These are phyloP conservation scores for Parapristionchus giblindavisi DNA, from an alignment of 2,888 invertebrate genomes.

Conservation along the genomic window DNA sequence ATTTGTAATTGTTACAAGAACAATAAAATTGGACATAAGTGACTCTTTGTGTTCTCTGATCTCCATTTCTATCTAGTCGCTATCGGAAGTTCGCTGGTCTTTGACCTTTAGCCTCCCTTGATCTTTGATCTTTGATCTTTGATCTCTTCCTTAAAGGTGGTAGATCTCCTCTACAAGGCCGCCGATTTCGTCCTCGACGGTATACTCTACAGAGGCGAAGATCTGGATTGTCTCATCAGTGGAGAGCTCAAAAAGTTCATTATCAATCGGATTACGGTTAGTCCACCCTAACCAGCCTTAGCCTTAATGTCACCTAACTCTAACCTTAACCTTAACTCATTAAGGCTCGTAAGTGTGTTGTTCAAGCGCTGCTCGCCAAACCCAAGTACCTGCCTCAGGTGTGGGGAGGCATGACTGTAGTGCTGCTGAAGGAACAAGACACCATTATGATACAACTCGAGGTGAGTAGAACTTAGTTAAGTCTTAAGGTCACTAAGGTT, in stretches of 20 bases:
- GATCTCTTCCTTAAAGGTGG: not conserved
- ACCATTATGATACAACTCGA: no score
- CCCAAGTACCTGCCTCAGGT: no score
- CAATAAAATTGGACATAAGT: not conserved
- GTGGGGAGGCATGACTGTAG: no score
- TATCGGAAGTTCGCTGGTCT: not conserved
- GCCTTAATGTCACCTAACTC: no score
- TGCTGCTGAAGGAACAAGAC: no score
- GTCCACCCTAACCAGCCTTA: no score
- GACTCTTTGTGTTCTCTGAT: not conserved
- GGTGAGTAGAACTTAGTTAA: no score
- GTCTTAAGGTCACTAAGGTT: no score
- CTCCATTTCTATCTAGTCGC: not conserved
- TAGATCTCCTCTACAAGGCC: conserved; percentile 32
- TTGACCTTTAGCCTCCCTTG: no score
- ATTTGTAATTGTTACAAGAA: not conserved
- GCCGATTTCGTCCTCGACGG: conserved; percentile 29
- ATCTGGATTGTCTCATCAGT: conserved; percentile 17
- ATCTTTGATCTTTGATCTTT: not conserved
- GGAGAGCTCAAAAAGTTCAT: conserved; percentile 15
- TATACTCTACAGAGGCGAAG: conserved; percentile 31
- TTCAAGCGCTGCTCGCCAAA: no score
- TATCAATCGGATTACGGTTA: conserved; percentile 8
- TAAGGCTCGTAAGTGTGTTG: no score
- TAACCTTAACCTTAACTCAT: no score